These are phyloP conservation scores for Mellivora capensis DNA, from an alignment of 2,113 vertebrate species.

Conservation along the genomic window DNA sequence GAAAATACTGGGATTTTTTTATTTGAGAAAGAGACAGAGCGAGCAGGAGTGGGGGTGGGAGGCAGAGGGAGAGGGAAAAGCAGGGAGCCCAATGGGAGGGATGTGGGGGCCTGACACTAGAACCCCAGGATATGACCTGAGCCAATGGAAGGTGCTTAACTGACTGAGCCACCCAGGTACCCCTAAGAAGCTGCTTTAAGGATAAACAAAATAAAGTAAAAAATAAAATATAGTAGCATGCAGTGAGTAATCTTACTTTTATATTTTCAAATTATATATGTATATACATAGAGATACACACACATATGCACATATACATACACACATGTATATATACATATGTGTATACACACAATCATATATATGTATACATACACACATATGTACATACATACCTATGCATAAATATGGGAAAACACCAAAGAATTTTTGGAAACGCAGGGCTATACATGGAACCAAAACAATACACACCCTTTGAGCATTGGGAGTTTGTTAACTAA, in stretches of 20 bases:
- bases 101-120: background rate
- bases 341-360: no score
- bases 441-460: background rate
- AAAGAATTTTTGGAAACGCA: background rate
- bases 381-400: no score
- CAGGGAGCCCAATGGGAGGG: background rate
- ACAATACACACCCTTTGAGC: accelerated
- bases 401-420: background rate
- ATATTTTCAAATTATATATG: background rate
- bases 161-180: background rate
- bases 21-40: background rate
- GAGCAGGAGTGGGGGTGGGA: background rate
- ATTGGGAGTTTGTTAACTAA: background rate
- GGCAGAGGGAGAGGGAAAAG: background rate
- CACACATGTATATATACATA: no score
- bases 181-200: background rate
- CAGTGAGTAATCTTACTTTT: background rate
- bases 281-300: background rate
- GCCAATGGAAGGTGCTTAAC: background rate
- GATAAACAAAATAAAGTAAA: background rate
- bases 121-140: background rate
- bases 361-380: no score
- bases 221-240: background rate
- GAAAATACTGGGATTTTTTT: background rate
- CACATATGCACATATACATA: background rate